A percentile compares a stretch with the other conserved stretches of the same genome.
Evolutionary conservation across 2,888 invertebrate species (phyloP).

Genomic region (Thecophora atra): DNA sequence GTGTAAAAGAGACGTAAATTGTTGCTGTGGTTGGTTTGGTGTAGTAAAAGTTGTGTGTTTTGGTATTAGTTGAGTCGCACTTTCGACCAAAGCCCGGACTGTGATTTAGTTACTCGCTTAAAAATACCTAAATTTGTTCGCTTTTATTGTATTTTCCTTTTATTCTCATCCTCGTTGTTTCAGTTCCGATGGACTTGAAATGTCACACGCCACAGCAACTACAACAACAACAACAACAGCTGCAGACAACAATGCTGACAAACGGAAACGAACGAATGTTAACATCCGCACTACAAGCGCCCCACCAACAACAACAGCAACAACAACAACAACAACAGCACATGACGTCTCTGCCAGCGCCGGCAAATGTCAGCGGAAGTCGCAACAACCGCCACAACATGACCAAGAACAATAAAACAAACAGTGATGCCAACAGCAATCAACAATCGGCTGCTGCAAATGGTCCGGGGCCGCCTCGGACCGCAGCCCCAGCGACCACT

Average conservation of each 20-base stretch:
- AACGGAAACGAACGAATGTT: constrained; percentile 66
- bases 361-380: constrained; percentile 55
- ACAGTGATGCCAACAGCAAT: constrained; percentile 43
- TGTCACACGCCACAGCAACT: constrained; percentile 59
- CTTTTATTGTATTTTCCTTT: not conserved
- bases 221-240: constrained; percentile 50
- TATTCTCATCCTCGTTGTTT: constrained; percentile 29
- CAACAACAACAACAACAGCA: constrained; percentile 47
- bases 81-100: no score
- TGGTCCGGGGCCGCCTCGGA: constrained; percentile 41
- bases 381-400: constrained; percentile 49
- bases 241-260: constrained; percentile 58
- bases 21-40: no score
- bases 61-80: no score
- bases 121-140: no score
- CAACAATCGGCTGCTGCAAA: constrained; percentile 42
- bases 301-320: constrained; percentile 50
- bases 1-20: no score
- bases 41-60: no score
- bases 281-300: constrained; percentile 61
- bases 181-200: constrained; percentile 66
- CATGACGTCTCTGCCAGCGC: constrained; percentile 43
- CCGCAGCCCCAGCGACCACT: constrained; percentile 48
- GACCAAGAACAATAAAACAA: constrained; percentile 45
- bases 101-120: no score